Percentiles rank a stretch among this genome's conserved stretches.
phyloP scores from a whole-genome alignment of 2,797 vertebrate genomes.

The Sebastes nivosus region DNA sequence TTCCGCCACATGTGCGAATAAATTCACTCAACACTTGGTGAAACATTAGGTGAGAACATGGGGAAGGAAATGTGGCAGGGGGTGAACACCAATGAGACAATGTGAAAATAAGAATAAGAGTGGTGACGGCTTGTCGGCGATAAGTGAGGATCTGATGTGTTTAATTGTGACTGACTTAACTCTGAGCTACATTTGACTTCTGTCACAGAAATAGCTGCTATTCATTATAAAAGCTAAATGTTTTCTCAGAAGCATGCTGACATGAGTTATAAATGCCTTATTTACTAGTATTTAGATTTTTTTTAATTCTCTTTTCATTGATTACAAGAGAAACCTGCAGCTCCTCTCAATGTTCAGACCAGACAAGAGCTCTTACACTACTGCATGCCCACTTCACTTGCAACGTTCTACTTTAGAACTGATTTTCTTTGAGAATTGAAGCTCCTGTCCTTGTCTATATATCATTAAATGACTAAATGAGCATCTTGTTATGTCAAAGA shows the following conservation, averaged over 20 bases:
- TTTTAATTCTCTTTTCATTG: background rate
- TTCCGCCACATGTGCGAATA: conserved; percentile 34
- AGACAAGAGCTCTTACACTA: too few species aligned
- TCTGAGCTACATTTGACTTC: background rate
- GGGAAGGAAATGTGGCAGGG: conserved; percentile 33
- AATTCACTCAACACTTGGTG: conserved; percentile 31
- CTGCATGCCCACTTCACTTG: too few species aligned
- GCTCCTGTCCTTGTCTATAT: background rate
- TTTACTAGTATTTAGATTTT: background rate
- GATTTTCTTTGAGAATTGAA: background rate
- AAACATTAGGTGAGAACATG: conserved; percentile 52
- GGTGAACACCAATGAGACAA: conserved; percentile 57
- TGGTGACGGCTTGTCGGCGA: conserved; percentile 10
- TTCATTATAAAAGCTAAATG: background rate
- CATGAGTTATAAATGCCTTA: background rate
- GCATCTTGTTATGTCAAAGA: background rate
- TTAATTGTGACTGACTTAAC: conserved; percentile 5
- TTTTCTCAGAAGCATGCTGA: background rate
- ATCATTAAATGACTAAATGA: background rate
- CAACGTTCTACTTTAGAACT: too few species aligned
- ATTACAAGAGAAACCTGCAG: background rate
- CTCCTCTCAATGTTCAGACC: too few species aligned
- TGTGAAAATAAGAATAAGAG: conserved; percentile 48
- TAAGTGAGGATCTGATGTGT: conserved; percentile 22
- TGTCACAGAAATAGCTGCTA: background rate